Percentiles rank a stretch among this genome's conserved stretches.
Conservation (phyloP, 2,888 invertebrate genomes). For the Eumerus sabulonum region DNA sequence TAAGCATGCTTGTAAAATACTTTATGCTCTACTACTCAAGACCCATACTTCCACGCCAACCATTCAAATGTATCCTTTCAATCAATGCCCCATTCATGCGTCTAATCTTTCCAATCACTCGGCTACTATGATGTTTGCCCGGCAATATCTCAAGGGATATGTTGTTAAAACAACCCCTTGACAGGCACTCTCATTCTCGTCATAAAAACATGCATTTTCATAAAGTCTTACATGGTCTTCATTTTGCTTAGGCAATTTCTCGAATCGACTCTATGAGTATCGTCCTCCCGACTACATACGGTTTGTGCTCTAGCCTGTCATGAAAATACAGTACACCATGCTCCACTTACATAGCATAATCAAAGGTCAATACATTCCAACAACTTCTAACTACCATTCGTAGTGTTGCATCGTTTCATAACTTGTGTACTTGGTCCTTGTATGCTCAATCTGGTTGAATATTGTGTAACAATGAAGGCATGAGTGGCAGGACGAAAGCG, state of each 20-base stretch:
- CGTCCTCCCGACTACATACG: no score
- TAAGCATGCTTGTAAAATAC: not conserved
- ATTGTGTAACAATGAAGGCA: no score
- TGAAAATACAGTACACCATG: conserved; percentile 3
- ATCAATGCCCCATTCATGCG: conserved; percentile 23
- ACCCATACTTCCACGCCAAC: no score
- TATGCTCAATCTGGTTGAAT: not conserved
- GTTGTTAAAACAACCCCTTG: not conserved
- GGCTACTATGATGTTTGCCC: no score
- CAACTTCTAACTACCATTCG: conserved; percentile 17
- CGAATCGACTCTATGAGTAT: conserved; percentile 1
- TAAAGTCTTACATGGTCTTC: conserved; percentile 20
- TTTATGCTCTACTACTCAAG: not conserved
- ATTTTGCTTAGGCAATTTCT: conserved; percentile 23
- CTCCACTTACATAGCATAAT: conserved; percentile 28
- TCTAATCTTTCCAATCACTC: no score
- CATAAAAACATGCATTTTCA: conserved; percentile 23
- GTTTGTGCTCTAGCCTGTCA: conserved; percentile 1
- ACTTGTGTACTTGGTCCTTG: conserved; percentile 9
- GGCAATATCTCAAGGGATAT: no score
- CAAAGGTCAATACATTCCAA: conserved; percentile 34
- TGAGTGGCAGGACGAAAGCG: no score
- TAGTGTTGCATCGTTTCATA: not conserved
- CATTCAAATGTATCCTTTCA: conserved; percentile 20
- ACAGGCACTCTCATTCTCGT: not conserved